Base-by-base conservation (phyloP, 2,113 vertebrate species). In the Clarias gariepinus region DNA sequence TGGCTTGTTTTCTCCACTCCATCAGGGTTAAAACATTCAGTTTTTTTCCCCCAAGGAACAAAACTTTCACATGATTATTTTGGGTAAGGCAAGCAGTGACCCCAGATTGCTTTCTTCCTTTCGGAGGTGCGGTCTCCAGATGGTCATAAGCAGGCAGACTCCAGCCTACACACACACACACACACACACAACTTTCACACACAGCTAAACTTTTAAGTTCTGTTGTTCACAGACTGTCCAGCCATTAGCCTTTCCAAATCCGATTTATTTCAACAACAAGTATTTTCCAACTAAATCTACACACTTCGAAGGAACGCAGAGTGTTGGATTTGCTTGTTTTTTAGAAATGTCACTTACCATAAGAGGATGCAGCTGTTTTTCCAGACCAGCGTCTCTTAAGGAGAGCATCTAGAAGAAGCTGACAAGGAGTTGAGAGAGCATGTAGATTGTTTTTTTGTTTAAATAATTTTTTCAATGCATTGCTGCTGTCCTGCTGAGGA, bases 401-500 rank as follows among this genome's bases (percentile, higher is more conserved):
- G 15, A 47, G 7, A 84, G 55, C 66, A 71, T 73, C 9, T 2
- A 30, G 15, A 18, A 71, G 36, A 21, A 86, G 47, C n/a, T 55
- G 33, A 66, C 52, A 23, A n/a, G 47, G 23, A 76, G 28, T 28
- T 57, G n/a, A 30, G 52, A 73, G 28, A 63, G 28, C 84, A 79
- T 83, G 60, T 41, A 63, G n/a, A 16, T 25, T 55, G 25, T 64
- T 10, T 18, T 25, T 30, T 23, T 41, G 28, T 60, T 25, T 15
- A 23, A 30, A 47, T 6, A 33, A 73, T 82, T 47, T 73, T 57
- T 76, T 6, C 64, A 57, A 76, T 68, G 81, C 66, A 28, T 61
- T n/a, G 10, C 6, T 61, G 71, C 74, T 88, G 79, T 77, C 21
- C 63, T 69, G 28, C 47, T 41, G 63, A 93, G 81, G 83, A 96